A percentile compares a stretch with the other conserved stretches of the same genome.
Evolutionary conservation across 2,888 invertebrate genomes (phyloP).

Genomic region (Notocelia uddmanniana): DNA sequence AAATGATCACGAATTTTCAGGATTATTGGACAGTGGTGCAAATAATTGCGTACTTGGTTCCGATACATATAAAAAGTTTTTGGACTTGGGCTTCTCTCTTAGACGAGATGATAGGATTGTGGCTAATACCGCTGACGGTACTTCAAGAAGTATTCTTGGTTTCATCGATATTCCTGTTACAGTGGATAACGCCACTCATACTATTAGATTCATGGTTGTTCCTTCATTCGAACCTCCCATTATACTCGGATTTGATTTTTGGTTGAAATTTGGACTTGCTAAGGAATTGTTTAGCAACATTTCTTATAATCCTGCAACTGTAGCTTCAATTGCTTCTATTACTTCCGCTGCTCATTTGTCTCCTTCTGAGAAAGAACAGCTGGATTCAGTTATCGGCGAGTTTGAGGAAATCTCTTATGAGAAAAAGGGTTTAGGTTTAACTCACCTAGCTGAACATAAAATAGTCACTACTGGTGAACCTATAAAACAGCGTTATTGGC

Average conservation of each 20-base stretch:
- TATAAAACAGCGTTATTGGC: conserved; percentile 17
- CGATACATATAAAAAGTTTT: neutral
- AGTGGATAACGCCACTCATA: neutral
- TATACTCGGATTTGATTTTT: conserved; percentile 25
- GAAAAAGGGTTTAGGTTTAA: conserved; percentile 16
- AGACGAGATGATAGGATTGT: too few species aligned
- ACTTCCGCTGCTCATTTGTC: conserved; percentile 11
- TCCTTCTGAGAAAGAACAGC: neutral
- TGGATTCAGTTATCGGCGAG: neutral
- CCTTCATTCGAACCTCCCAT: conserved; percentile 24
- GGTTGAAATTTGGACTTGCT: conserved; percentile 14
- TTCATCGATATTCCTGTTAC: conserved; percentile 14
- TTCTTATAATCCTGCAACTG: neutral
- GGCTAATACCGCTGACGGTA: conserved; percentile 23
- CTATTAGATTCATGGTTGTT: conserved; percentile 2
- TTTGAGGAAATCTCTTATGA: conserved; percentile 15
- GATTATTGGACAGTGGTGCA: conserved; percentile 30
- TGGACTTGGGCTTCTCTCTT: neutral
- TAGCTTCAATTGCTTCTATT: neutral
- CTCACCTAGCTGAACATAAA: conserved; percentile 15
- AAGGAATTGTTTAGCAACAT: conserved; percentile 20
- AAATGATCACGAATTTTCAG: neutral
- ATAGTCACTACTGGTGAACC: neutral
- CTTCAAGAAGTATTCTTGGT: neutral
- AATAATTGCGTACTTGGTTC: conserved; percentile 19